phyloP scores from a whole-genome alignment of 2,113 vertebrate species.

The Zosterops japonicus region DNA sequence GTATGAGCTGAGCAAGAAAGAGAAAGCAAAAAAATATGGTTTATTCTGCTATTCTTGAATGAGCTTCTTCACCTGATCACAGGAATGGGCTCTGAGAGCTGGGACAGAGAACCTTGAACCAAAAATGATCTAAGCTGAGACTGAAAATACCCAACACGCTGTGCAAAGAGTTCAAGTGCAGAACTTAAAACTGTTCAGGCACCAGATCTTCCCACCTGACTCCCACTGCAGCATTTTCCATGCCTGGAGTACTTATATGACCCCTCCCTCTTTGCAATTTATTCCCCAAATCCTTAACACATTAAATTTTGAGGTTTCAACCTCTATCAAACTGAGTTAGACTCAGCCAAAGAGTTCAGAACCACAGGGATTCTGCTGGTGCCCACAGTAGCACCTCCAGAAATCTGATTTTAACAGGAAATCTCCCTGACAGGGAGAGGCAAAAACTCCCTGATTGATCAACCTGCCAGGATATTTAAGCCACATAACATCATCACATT shows the following conservation, averaged over 20 bases:
- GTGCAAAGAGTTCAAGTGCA: neutral
- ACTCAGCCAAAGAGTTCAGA: neutral
- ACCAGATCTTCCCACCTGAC: neutral
- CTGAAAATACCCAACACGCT: accelerated
- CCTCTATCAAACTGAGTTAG: neutral
- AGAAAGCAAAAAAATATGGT: neutral
- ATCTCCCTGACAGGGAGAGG: neutral
- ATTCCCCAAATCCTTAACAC: neutral
- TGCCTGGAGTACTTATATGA: neutral
- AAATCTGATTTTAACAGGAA: neutral
- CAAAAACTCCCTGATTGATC: neutral
- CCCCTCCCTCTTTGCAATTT: neutral
- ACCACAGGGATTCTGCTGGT: neutral
- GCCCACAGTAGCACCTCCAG: neutral
- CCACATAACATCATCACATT: neutral
- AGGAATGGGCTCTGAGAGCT: neutral
- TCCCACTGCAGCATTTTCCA: neutral
- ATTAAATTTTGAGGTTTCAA: neutral
- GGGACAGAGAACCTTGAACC: neutral
- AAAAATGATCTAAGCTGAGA: neutral
- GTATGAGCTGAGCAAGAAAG: neutral
- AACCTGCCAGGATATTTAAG: neutral
- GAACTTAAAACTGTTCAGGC: neutral
- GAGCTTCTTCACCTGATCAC: neutral
- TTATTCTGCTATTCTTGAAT: neutral